These are phyloP conservation scores for Delia radicum DNA, from an alignment of 1,140 invertebrate species.

Conservation along the genomic window DNA sequence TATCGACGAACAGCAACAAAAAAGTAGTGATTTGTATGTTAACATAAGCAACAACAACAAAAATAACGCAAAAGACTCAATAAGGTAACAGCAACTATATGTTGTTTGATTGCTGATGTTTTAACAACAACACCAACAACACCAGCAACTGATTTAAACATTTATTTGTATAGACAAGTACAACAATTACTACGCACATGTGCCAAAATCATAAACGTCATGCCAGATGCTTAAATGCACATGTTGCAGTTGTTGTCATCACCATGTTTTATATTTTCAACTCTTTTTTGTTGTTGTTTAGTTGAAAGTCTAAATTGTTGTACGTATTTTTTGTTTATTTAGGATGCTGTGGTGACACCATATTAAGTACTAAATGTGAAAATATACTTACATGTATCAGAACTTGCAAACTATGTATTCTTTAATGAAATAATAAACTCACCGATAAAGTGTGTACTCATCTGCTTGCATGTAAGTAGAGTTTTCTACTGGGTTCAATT, in stretches of 20 bases:
- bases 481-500: too few species aligned
- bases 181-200: slow-evolving; percentile 20
- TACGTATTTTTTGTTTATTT: background rate
- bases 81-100: background rate
- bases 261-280: slow-evolving; percentile 6
- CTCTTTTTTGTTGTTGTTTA: background rate
- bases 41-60: background rate
- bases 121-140: background rate
- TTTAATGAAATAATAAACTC: too few species aligned
- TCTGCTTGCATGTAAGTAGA: too few species aligned
- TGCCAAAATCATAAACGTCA: slow-evolving; percentile 24
- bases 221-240: slow-evolving; percentile 6
- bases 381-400: background rate
- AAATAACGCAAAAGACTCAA: background rate
- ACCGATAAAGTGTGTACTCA: too few species aligned
- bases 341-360: background rate
- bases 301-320: background rate
- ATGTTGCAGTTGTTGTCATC: slow-evolving; percentile 13
- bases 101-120: background rate
- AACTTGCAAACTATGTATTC: too few species aligned
- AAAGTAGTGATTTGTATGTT: slow-evolving; percentile 1
- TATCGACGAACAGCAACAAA: background rate
- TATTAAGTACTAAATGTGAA: background rate
- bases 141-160: background rate
- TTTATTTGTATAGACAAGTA: background rate